Evolutionary conservation across 2,888 invertebrate genomes (phyloP), one percentile per base, ranked within the genome.

Genomic region (Diarsia brunnea): DNA sequence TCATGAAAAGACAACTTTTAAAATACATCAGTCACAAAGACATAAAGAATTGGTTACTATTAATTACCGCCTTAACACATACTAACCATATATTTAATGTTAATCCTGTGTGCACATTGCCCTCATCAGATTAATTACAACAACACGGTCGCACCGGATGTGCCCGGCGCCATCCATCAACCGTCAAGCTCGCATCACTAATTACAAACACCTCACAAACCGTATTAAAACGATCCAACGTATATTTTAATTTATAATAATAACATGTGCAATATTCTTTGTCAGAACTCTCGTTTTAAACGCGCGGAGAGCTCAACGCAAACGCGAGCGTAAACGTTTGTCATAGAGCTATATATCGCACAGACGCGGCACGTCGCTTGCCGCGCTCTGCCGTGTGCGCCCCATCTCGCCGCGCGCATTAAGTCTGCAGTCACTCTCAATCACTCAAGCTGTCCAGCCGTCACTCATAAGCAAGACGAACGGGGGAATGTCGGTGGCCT

Each of bases 401-500:
- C 84, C 90, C 92, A 92, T 93, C 94, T 93, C 94, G 95, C 94
- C 91, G 92, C 92, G 95, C 95, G 95, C 95, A 96, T 96, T 96
- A 96, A 95, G 95, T 94, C 95, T 93, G 93, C 93, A 96, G 96
- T 96, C 96, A 96, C 95, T 96, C 96, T 96, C 96, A 95, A 96
- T 96, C 96, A 96, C 96, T 96, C 95, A 95, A 95, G 92, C 95
- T 96, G 96, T 96, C 96, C 94, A 90, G 94, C 94, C 94, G 95
- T 96, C 96, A 95, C 93, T 96, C 96, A 96, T 96, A 96, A 96
- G 95, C 95, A 96, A 96, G 95, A 95, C 95, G 95, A 94, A 95
- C 95, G 95, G 95, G 96, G 94, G 94, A 93, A 93, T 91, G 94
- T 92, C 93, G 93, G 93, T 93, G 92, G 93, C 94, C 94, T 93